phyloP scores from a whole-genome alignment of 2,888 invertebrate genomes.

The Melikaiella ostensackeni region DNA sequence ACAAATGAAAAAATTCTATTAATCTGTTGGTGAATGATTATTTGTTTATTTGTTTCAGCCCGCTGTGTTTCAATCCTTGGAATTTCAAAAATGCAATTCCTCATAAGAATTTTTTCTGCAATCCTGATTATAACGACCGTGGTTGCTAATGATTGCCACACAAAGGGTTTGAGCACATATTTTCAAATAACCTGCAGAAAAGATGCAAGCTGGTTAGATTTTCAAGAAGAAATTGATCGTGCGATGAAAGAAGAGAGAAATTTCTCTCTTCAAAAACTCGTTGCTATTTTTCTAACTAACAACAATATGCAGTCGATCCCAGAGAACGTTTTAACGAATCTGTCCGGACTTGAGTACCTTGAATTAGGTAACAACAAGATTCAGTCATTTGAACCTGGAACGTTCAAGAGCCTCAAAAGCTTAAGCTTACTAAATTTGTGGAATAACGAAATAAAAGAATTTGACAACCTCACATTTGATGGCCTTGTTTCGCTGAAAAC shows the following conservation, averaged over 20 bases:
- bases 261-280: constrained; percentile 15
- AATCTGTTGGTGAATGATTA: neutral
- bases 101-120: neutral
- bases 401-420: constrained; percentile 81
- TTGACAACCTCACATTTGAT: constrained; percentile 80
- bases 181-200: neutral
- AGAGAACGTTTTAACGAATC: constrained; percentile 59
- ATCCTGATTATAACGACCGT: neutral
- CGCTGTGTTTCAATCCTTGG: neutral
- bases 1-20: no score
- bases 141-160: neutral
- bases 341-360: constrained; percentile 79
- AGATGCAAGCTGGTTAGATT: neutral
- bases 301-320: constrained; percentile 47
- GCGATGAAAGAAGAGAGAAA: neutral
- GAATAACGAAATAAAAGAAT: constrained; percentile 83
- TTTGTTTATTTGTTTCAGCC: neutral
- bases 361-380: constrained; percentile 85
- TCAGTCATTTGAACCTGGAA: constrained; percentile 78
- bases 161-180: neutral
- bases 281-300: constrained; percentile 39
- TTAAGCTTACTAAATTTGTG: constrained; percentile 83
- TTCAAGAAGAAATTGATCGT: neutral
- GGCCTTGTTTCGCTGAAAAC: constrained; percentile 79
- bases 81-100: neutral